phyloP scores from a whole-genome alignment of 2,797 vertebrate genomes.

The Acanthurus tractus region DNA sequence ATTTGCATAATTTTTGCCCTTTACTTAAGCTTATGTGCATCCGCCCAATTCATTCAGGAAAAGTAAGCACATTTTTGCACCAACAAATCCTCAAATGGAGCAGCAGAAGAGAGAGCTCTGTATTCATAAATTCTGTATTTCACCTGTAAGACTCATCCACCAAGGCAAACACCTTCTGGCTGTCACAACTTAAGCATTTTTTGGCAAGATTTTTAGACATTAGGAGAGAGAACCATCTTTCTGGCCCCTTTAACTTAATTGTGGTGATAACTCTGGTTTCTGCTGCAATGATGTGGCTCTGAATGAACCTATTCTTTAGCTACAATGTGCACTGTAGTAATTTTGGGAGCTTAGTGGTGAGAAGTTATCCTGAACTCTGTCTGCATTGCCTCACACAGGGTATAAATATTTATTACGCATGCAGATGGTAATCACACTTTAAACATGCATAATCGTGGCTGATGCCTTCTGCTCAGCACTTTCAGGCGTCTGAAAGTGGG shows the following conservation, averaged over 20 bases:
- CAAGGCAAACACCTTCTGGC: slow-evolving; percentile 1
- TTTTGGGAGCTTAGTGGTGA: background rate
- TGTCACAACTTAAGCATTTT: slow-evolving; percentile 23
- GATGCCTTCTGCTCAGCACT: slow-evolving; percentile 4
- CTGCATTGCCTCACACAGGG: background rate
- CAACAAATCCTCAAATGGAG: slow-evolving; percentile 9
- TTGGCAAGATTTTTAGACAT: slow-evolving; percentile 18
- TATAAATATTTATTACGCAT: slow-evolving; percentile 32
- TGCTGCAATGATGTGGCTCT: background rate
- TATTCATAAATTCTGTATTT: background rate
- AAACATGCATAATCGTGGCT: slow-evolving; percentile 21
- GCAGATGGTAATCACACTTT: slow-evolving; percentile 26
- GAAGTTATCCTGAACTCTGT: slow-evolving; percentile 1
- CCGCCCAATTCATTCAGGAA: background rate
- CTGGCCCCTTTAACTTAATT: background rate
- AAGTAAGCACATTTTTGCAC: slow-evolving; percentile 18
- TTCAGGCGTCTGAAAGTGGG: background rate
- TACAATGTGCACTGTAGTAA: slow-evolving; percentile 7
- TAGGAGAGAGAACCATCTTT: too few relatives aligned
- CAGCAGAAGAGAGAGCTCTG: background rate
- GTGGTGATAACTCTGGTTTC: background rate
- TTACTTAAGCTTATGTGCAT: background rate
- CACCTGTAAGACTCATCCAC: slow-evolving; percentile 18
- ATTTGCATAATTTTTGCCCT: slow-evolving; percentile 6
- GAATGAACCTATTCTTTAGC: slow-evolving; percentile 20